Percentiles rank a stretch among this genome's conserved stretches.
Evolutionary conservation across 2,888 invertebrate species (phyloP).

Genomic region (Ormyrus nitidulus): DNA sequence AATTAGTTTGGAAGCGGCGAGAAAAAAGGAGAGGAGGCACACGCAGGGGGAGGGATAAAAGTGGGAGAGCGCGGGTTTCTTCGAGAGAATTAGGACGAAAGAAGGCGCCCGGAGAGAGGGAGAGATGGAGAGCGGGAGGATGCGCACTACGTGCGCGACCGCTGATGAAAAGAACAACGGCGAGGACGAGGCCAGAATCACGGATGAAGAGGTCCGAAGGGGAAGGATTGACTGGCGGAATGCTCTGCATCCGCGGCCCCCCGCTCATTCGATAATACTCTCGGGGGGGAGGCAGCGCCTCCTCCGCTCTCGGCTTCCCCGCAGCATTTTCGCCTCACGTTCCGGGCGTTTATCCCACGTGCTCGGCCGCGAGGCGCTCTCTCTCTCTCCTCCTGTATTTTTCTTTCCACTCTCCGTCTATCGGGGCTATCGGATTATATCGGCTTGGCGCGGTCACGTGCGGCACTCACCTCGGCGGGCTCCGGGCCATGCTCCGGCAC

Average conservation of each 20-base stretch:
- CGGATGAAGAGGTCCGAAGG: conserved; percentile 35
- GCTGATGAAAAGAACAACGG: conserved; percentile 43
- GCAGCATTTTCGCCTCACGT: too few relatives aligned
- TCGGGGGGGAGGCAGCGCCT: too few relatives aligned
- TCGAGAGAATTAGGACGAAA: conserved; percentile 11
- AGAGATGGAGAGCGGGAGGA: neutral
- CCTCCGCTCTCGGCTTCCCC: too few relatives aligned
- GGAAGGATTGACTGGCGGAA: conserved; percentile 26
- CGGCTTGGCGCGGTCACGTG: conserved; percentile 9
- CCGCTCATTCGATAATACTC: neutral
- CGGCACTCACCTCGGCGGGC: neutral
- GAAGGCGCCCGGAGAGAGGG: neutral
- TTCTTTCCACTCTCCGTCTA: too few relatives aligned
- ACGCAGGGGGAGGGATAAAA: neutral
- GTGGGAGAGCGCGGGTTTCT: neutral
- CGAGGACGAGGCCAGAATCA: conserved; percentile 55
- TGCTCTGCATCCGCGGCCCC: conserved; percentile 10
- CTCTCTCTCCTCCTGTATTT: too few relatives aligned
- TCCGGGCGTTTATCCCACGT: too few relatives aligned
- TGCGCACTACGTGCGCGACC: too few relatives aligned
- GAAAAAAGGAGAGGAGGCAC: neutral
- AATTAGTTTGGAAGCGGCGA: conserved; percentile 18
- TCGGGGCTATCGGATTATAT: too few relatives aligned
- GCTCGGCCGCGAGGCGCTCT: too few relatives aligned
- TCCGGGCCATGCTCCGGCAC: neutral